These are phyloP conservation scores for Hypomecis punctinalis DNA, from an alignment of 2,888 invertebrate genomes.

Conservation along the genomic window DNA sequence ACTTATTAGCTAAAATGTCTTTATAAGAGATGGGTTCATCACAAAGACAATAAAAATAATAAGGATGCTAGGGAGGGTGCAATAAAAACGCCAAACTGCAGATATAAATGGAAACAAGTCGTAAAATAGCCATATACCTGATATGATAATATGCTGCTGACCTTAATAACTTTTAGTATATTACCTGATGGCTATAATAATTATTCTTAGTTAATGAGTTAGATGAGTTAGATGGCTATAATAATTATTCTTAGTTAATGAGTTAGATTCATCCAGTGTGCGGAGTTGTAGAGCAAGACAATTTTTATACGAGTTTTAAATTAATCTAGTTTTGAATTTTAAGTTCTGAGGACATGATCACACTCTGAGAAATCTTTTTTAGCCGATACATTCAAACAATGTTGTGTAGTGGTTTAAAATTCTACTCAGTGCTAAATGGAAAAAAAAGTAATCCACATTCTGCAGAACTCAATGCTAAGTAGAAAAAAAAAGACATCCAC, in stretches of 20 bases:
- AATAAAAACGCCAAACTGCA: constrained; percentile 13
- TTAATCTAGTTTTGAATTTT: too few relatives aligned
- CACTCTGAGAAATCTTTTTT: too few relatives aligned
- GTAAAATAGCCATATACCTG: constrained; percentile 21
- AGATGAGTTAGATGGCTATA: too few relatives aligned
- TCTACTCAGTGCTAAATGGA: too few relatives aligned
- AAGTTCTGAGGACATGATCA: too few relatives aligned
- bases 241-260: background rate
- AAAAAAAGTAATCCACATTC: too few relatives aligned
- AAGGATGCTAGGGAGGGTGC: background rate
- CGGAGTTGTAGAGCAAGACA: too few relatives aligned
- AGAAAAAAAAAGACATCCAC: too few relatives aligned
- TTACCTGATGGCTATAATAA: background rate
- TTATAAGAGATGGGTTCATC: background rate
- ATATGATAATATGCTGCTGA: constrained; percentile 25
- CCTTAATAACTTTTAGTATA: constrained; percentile 23
- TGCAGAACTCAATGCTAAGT: too few relatives aligned
- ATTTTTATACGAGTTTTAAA: too few relatives aligned
- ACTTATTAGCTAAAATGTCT: background rate
- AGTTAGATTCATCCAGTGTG: background rate
- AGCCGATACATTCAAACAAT: too few relatives aligned
- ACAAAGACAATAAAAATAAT: background rate
- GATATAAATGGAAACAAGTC: constrained; percentile 16
- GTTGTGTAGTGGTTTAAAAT: too few relatives aligned
- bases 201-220: background rate